Percentiles rank a stretch among this genome's conserved stretches.
Evolutionary conservation across 2,113 vertebrate genomes (phyloP).

Genomic region (Lophius piscatorius): DNA sequence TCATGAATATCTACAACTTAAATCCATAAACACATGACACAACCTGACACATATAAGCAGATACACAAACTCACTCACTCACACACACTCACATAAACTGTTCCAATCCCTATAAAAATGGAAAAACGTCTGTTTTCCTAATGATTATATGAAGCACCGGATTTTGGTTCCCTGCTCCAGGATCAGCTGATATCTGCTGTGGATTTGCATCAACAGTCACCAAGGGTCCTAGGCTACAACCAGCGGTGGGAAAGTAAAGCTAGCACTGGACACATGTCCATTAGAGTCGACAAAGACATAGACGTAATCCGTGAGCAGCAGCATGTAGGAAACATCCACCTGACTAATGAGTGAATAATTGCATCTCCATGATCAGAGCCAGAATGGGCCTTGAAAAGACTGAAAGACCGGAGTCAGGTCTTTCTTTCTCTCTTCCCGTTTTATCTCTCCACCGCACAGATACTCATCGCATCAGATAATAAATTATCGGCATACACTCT

Average conservation of each 20-base stretch:
- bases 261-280: too few relatives aligned
- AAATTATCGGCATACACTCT: slow-evolving; percentile 46
- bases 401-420: slow-evolving; percentile 78
- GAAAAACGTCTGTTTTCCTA: too few relatives aligned
- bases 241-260: slow-evolving; percentile 25
- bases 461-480: slow-evolving; percentile 75
- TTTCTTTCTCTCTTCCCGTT: slow-evolving; percentile 72
- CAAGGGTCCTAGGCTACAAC: background rate
- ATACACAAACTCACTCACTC: too few relatives aligned
- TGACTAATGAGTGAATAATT: slow-evolving; percentile 73
- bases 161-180: too few relatives aligned
- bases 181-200: too few relatives aligned
- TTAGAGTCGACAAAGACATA: slow-evolving; percentile 41
- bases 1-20: too few relatives aligned
- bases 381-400: slow-evolving; percentile 69
- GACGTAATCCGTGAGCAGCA: slow-evolving; percentile 24
- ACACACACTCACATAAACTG: too few relatives aligned
- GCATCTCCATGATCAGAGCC: slow-evolving; percentile 66
- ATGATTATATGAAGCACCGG: too few relatives aligned
- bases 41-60: too few relatives aligned
- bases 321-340: slow-evolving; percentile 47
- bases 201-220: too few relatives aligned
- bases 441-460: slow-evolving; percentile 71
- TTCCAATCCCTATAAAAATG: too few relatives aligned
- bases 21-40: too few relatives aligned